Evolutionary conservation across 2,113 vertebrate genomes (phyloP).

Genomic region (Gila orcuttii): DNA sequence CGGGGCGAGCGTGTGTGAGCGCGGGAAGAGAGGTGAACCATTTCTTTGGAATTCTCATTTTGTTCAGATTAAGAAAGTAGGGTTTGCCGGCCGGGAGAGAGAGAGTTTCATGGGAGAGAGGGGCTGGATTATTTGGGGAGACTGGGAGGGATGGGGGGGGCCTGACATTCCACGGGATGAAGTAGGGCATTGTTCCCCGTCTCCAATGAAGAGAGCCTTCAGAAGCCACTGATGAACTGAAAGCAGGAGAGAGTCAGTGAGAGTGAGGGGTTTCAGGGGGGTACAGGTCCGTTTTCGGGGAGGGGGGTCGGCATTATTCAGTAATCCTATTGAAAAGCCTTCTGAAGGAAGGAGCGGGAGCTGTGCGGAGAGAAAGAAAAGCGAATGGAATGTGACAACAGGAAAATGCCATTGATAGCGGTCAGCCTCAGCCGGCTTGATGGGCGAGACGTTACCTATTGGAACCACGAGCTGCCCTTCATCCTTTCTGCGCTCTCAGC

Average conservation of each 20-base stretch:
- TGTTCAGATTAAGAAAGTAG: constrained; percentile 76
- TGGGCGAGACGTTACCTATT: constrained; percentile 67
- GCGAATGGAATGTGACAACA: constrained; percentile 79
- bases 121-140: constrained; percentile 71
- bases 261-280: constrained; percentile 63
- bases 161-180: constrained; percentile 81
- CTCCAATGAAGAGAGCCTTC: constrained; percentile 76
- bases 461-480: constrained; percentile 61
- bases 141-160: constrained; percentile 51
- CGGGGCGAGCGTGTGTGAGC: constrained; percentile 46
- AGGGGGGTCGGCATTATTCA: constrained; percentile 72
- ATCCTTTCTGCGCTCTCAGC: constrained; percentile 31
- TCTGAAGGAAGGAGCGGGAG: constrained; percentile 77
- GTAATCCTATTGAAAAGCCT: constrained; percentile 82
- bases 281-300: constrained; percentile 70
- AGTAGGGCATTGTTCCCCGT: constrained; percentile 81
- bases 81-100: constrained; percentile 2
- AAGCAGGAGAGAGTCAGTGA: constrained; percentile 64
- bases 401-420: constrained; percentile 77
- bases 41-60: constrained; percentile 78
- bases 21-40: constrained; percentile 65
- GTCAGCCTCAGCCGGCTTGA: constrained; percentile 72
- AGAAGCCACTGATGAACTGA: constrained; percentile 80
- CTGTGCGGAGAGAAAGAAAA: constrained; percentile 67
- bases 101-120: constrained; percentile 65